A percentile compares a stretch with the other conserved stretches of the same genome.
Conservation (phyloP, 2,888 invertebrate genomes). For the Apodemia zela region DNA sequence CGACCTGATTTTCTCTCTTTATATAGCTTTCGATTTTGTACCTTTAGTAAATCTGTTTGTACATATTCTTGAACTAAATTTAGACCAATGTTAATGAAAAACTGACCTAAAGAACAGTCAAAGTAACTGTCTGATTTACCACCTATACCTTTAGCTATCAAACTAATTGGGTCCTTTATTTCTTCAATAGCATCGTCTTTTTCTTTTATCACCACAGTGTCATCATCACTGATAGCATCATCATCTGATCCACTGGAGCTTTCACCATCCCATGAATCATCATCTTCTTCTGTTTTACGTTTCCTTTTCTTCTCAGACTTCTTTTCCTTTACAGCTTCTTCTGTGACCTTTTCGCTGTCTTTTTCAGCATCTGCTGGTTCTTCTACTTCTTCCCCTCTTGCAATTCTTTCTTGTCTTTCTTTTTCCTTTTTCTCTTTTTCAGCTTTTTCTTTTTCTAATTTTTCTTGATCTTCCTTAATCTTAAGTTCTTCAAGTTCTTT, state of each 20-base stretch:
- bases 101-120: slow-evolving; percentile 93
- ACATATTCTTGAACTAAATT: slow-evolving; percentile 97
- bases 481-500: slow-evolving; percentile 80
- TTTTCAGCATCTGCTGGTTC: slow-evolving; percentile 39
- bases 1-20: slow-evolving; percentile 83
- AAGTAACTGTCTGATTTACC: slow-evolving; percentile 87
- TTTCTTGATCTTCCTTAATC: slow-evolving; percentile 60
- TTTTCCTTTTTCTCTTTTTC: slow-evolving; percentile 65
- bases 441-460: slow-evolving; percentile 50
- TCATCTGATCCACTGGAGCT: slow-evolving; percentile 76
- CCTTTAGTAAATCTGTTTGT: slow-evolving; percentile 92
- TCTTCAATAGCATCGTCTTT: slow-evolving; percentile 76
- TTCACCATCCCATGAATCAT: slow-evolving; percentile 82
- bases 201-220: slow-evolving; percentile 78
- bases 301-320: slow-evolving; percentile 58
- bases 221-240: slow-evolving; percentile 66
- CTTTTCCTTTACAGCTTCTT: slow-evolving; percentile 49
- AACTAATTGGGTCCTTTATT: slow-evolving; percentile 66
- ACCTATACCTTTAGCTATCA: slow-evolving; percentile 61
- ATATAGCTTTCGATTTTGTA: slow-evolving; percentile 92
- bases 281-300: slow-evolving; percentile 73
- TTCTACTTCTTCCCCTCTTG: slow-evolving; percentile 48
- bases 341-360: slow-evolving; percentile 35
- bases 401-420: slow-evolving; percentile 63
- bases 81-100: slow-evolving; percentile 95